Conservation (phyloP, 2,797 vertebrate species). For the Anabacerthia variegaticeps region DNA sequence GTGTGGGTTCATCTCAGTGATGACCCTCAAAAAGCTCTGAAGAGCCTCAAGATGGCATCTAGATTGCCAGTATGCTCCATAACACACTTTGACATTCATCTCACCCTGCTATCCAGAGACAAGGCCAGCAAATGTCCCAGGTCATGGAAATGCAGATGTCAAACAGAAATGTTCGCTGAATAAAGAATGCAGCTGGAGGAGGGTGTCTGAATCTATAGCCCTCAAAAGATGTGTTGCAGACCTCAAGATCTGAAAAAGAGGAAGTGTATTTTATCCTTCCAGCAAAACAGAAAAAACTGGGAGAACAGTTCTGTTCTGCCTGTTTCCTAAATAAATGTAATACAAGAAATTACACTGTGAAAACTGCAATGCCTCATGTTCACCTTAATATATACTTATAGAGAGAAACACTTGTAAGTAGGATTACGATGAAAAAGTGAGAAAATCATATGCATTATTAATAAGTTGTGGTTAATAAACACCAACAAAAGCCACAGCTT, state of each 20-base stretch:
- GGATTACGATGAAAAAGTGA: not conserved
- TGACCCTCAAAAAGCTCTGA: not conserved
- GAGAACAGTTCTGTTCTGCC: not conserved
- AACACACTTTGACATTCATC: not conserved
- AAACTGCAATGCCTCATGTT: not conserved
- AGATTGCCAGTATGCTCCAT: not conserved
- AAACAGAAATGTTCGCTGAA: not conserved
- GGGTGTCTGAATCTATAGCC: not conserved
- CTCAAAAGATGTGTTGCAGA: not conserved
- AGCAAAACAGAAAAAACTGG: not conserved
- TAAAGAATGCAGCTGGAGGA: not conserved
- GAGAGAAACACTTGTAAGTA: not conserved
- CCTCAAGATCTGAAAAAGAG: not conserved
- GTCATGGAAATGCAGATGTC: not conserved
- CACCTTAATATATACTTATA: not conserved
- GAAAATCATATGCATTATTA: not conserved
- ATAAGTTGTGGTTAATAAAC: not conserved
- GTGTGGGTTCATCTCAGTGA: not conserved
- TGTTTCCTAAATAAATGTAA: not conserved
- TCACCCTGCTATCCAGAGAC: not conserved
- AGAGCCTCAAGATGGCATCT: not conserved
- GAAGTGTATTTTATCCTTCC: not conserved
- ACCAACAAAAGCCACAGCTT: not conserved
- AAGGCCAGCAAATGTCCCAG: not conserved
- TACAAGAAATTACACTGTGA: not conserved